Evolutionary conservation across 2,797 vertebrate species (phyloP), one percentile per base, ranked within the genome.

Genomic region (Muscicapa striata): DNA sequence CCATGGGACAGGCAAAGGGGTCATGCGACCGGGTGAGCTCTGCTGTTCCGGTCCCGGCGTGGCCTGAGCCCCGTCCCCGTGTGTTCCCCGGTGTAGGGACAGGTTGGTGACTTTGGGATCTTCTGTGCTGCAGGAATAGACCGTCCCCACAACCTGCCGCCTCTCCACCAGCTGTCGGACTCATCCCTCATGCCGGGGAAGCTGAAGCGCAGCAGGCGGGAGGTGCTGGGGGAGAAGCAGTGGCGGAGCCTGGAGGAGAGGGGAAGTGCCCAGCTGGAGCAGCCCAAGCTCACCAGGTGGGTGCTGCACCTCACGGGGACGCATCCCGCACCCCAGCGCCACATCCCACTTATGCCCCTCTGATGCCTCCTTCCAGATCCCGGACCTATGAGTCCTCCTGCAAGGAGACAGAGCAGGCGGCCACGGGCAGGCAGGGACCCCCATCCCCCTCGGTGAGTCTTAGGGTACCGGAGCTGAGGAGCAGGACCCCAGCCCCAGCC

Each of bases 191-290:
- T 98, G 93, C 92, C 97, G 4, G 89, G 93, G 63, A 98, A 97
- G 88, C 67, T 93, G 77, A 97, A 94, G 91, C 97, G 84, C 84
- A 66, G 40, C 27, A 97, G 97, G 62, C 96, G 54, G 75, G 97
- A 96, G 85, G 40, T 55, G 57, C 97, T 98, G 84, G 51, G 94
- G 51, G 58, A 83, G 41, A 98, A 96, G 96, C 98, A 96, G 93
- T 97, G 98, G 34, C 85, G 97, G 80, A 99, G 98, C 84, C 87
- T 99, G 89, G 98, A 99, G 72, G 98, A 98, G 6, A 95, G 96
- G 24, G 97, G 98, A 85, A 97, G 97, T 0, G 93, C 97, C 68
- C 96, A 85, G 26, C 92, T 92, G 69, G 95, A 95, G 91, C 73
- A 45, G 14, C 68, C 75, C 4, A 87, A 91, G 76, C 94, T 98